Evolutionary conservation across 2,113 vertebrate species (phyloP), one percentile per base, ranked within the genome.

Genomic region (Saimiri boliviensis): DNA sequence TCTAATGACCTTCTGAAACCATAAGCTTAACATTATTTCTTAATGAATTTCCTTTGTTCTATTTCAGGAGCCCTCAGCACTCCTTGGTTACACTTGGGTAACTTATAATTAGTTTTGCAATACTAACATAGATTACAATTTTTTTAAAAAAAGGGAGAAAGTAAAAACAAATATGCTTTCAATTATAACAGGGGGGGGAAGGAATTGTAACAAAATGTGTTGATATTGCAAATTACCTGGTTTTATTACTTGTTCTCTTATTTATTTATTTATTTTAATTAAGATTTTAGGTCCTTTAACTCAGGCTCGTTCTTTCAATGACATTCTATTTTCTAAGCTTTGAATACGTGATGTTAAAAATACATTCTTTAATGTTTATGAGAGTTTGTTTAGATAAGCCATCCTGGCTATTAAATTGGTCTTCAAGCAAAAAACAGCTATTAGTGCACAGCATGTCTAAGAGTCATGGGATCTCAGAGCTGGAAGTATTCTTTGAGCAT

Each of bases 31-130:
- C 93, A 92, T 96, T 96, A 95, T 86, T 98, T 98, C 86, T 93
- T 97, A 97, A 95, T 97, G 97, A 97, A 97, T 96, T 97, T 91
- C 74, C 95, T 97, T 97, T 97, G 95, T 97, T 96, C 86, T 97
- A 25, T 89, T 96, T 96, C 94, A 86, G 93, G 90, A 96, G 90
- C 66, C 95, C 90, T 97, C 73, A 91, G 87, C 49, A 60, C 77
- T 97, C 90, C 76, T 97, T 95, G 96, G 97, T 96, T 97, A 93
- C 95, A 98, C 96, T 95, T 93, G 94, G 93, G 92, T 97, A 88
- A 96, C 92, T 98, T 94, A 98, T 97, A 98, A 98, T 98, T 98
- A 98, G 96, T 93, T 98, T 88, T 97, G 88, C 91, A 97, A 96
- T 95, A 95, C 97, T 88, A 97, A 97, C 96, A 95, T 88, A 98